Conservation (phyloP, 2,113 vertebrate genomes). For the Aythya baeri region DNA sequence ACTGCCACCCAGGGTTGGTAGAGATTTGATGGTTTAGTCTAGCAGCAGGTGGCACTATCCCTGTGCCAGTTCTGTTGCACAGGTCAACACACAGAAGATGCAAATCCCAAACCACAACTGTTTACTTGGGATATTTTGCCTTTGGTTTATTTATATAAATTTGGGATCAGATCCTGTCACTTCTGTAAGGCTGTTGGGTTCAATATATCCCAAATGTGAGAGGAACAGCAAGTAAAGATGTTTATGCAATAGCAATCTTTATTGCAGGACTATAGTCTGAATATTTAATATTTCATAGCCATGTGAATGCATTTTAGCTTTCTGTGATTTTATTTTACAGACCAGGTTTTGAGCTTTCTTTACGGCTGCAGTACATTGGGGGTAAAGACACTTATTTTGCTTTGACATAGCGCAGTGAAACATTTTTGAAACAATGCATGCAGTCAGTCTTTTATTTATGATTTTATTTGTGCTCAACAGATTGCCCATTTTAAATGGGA, state of each 20-base stretch:
- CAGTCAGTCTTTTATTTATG: conserved; percentile 62
- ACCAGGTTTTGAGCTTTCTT: background rate
- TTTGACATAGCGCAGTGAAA: background rate
- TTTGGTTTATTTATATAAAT: background rate
- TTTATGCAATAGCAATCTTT: background rate
- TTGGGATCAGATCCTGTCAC: background rate
- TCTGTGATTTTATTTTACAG: background rate
- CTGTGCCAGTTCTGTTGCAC: background rate
- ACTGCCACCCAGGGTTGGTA: fast-evolving
- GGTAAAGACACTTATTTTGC: background rate
- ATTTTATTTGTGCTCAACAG: conserved; percentile 71
- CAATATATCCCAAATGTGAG: fast-evolving
- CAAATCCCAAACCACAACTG: background rate
- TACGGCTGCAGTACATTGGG: background rate
- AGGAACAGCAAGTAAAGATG: background rate
- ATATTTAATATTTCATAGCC: background rate
- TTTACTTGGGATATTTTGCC: background rate
- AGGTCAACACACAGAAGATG: background rate
- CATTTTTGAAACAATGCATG: background rate
- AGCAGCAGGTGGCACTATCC: background rate
- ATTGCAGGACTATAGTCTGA: background rate
- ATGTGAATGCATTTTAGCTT: background rate
- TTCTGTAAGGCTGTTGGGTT: background rate
- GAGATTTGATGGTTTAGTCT: background rate
- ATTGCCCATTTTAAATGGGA: conserved; percentile 47